Evolutionary conservation across 2,888 invertebrate species (phyloP), one percentile per base, ranked within the genome.

Genomic region (Diarsia brunnea): DNA sequence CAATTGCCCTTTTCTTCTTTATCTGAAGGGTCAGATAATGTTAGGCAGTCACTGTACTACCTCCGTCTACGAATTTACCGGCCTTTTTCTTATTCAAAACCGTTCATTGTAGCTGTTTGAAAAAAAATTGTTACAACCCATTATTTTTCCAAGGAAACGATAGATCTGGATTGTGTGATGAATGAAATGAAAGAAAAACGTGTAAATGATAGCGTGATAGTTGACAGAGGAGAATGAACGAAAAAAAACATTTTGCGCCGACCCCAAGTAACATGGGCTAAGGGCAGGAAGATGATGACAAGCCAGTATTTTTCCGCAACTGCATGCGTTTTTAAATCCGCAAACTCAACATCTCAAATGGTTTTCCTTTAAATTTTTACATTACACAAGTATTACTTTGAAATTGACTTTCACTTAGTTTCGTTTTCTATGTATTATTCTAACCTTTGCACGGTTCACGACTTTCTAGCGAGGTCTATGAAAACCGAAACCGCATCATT

Each of bases 391-490:
- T 31, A 43, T 12, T 60, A 47, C 55, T 64, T 77, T 70, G 53
- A 58, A 70, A 58, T 64, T 51, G 5, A 65, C 78, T 78, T 79
- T 63, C 76, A 53, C 71, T 38, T 70, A 47, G 27, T 63, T 78
- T 66, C 65, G 1, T 66, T 78, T 78, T 80, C 80, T 74, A 47
- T 38, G n/a, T n/a, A 38, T 43, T 53, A 45, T 31, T 61, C 24
- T 55, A 43, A 67, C 61, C 51, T 81, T 55, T 19, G 21, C 24
- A 47, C 53, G 75, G 81, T 55, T 74, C 47, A 66, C 16, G 66
- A 31, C 74, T 78, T 78, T 80, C 78, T 80, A 80, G 53, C 16
- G 53, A 27, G 19, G 38, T 10, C 53, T 63, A 63, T 49, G 61
- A 71, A 61, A 47, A 61, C n/a, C 27, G 21, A 71, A 63, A 79